These are phyloP conservation scores for Machimus rusticus DNA, from an alignment of 2,888 invertebrate species.

Conservation along the genomic window DNA sequence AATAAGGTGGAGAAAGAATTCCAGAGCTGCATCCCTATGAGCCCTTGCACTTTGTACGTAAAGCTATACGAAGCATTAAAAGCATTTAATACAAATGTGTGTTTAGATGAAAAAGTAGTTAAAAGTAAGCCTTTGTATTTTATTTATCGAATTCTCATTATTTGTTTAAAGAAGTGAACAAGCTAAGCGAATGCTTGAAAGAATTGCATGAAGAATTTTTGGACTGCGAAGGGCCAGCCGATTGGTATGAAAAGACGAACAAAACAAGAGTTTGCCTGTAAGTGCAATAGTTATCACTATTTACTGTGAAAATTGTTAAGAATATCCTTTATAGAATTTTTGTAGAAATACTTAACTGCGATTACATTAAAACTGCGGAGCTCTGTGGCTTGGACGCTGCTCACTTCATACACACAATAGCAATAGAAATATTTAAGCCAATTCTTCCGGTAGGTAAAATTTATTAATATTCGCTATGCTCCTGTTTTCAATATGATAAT, in stretches of 20 bases:
- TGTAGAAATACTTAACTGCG: constrained; percentile 65
- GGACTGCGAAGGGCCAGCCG: constrained; percentile 65
- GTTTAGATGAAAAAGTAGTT: constrained; percentile 51
- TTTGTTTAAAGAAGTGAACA: constrained; percentile 54
- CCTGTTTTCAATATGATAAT: no score
- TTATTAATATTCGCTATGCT: no score
- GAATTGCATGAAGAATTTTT: constrained; percentile 64
- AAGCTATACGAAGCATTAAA: constrained; percentile 63
- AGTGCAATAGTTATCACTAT: not conserved
- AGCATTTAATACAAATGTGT: constrained; percentile 62
- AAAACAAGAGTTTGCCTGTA: constrained; percentile 63
- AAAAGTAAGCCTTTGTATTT: constrained; percentile 32
- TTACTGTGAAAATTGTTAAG: not conserved
- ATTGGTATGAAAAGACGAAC: constrained; percentile 66
- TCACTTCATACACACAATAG: constrained; percentile 56
- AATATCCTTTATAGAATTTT: constrained; percentile 56
- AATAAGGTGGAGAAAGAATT: constrained; percentile 59
- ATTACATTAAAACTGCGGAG: constrained; percentile 64
- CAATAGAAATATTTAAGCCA: constrained; percentile 50
- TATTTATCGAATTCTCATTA: not conserved
- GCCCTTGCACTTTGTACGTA: constrained; percentile 63
- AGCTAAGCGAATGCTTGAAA: constrained; percentile 60
- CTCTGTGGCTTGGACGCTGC: constrained; percentile 65
- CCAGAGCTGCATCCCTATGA: constrained; percentile 59
- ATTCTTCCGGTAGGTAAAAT: not conserved